Conservation (phyloP, 1,140 invertebrate genomes). For the Drosophila willistoni region DNA sequence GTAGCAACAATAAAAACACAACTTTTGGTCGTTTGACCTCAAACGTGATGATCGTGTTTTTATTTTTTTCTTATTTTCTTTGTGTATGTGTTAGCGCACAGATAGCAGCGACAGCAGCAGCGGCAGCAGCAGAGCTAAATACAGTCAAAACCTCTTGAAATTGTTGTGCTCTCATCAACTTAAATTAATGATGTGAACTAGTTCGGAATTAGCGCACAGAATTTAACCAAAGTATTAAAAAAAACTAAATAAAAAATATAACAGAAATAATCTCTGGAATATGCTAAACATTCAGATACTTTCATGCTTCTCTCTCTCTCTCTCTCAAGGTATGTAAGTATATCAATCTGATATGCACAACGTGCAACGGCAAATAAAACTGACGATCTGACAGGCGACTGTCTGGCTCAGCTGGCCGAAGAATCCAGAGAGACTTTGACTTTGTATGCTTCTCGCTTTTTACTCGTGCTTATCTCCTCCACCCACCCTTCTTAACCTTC, state of each 20-base stretch:
- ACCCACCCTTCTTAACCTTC: neutral
- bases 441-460: neutral
- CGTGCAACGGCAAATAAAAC: neutral
- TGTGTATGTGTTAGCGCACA: slow-evolving; percentile 11
- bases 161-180: neutral
- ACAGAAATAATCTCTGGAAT: neutral
- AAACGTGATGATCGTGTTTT: slow-evolving; percentile 43
- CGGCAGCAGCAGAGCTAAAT: neutral
- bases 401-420: neutral
- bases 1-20: slow-evolving; percentile 9
- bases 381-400: neutral
- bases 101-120: neutral
- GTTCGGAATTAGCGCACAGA: neutral
- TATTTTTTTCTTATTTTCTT: slow-evolving; percentile 15
- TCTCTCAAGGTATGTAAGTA: neutral
- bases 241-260: neutral
- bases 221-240: neutral
- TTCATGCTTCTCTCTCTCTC: too few relatives aligned
- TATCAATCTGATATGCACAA: neutral
- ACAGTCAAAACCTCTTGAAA: slow-evolving; percentile 6
- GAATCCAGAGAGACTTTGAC: neutral
- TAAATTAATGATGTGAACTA: neutral
- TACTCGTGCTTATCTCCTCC: neutral
- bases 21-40: slow-evolving; percentile 35
- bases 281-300: too few relatives aligned